Percentiles rank a stretch among this genome's conserved stretches.
These are phyloP conservation scores for Drosophila saltans DNA, from an alignment of 1,140 invertebrate genomes.

Conservation along the genomic window DNA sequence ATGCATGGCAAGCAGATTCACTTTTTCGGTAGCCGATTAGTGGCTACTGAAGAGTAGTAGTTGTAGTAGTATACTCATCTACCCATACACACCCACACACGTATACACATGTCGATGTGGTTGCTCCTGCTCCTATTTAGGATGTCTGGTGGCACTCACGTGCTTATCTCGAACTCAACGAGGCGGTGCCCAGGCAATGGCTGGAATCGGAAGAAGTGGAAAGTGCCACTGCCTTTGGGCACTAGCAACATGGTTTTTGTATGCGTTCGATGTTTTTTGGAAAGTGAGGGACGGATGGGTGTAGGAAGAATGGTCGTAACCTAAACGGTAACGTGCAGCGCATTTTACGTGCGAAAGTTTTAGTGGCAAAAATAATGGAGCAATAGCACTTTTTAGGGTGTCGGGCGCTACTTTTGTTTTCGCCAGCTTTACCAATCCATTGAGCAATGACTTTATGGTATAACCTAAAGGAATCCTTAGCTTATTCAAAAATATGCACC, in stretches of 20 bases:
- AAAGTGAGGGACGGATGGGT: too few species aligned
- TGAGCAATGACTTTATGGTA: conserved; percentile 26
- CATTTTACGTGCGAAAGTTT: conserved; percentile 76
- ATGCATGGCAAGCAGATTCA: conserved; percentile 64
- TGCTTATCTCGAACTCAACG: conserved; percentile 71
- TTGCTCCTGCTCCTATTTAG: conserved; percentile 18
- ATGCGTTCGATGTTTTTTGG: conserved; percentile 25
- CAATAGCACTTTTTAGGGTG: conserved; percentile 42
- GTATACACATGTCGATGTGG: conserved; percentile 24
- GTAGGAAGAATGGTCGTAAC: conserved; percentile 22
- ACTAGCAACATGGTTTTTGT: conserved; percentile 22
- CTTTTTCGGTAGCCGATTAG: conserved; percentile 68
- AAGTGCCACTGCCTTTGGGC: conserved; percentile 39
- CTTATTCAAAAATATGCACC: conserved; percentile 1
- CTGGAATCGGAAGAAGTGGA: conserved; percentile 13
- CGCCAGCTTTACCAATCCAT: conserved; percentile 45
- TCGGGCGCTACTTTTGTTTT: conserved; percentile 44
- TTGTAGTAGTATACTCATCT: background rate
- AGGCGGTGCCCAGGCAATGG: conserved; percentile 36
- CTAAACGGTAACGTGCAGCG: conserved; percentile 63
- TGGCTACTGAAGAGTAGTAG: conserved; percentile 3
- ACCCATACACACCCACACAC: background rate
- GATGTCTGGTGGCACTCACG: conserved; percentile 56
- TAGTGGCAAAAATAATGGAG: conserved; percentile 78
- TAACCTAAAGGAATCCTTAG: background rate